Evolutionary conservation across 1,140 invertebrate species (phyloP).

Genomic region (Temnothorax longispinosus): DNA sequence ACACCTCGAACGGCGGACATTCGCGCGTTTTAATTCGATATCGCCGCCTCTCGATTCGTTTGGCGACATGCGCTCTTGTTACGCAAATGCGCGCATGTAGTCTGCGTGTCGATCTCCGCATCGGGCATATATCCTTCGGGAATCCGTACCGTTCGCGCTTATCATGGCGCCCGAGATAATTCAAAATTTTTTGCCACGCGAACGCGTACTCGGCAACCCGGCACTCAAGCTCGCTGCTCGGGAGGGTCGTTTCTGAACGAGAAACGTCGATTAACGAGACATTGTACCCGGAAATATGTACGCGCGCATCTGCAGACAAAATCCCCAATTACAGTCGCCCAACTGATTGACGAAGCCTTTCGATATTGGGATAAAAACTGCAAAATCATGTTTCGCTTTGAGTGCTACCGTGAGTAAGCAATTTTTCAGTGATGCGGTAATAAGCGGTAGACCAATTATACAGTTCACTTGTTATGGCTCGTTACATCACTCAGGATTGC

Average conservation of each 20-base stretch:
- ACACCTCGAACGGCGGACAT: background rate
- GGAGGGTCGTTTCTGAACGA: slow-evolving; percentile 20
- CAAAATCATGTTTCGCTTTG: slow-evolving; percentile 21
- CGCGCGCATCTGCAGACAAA: background rate
- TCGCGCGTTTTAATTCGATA: slow-evolving; percentile 37
- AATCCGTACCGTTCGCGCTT: slow-evolving; percentile 49
- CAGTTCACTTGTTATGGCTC: background rate
- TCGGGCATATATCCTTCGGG: slow-evolving; percentile 46
- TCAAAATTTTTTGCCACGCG: slow-evolving; percentile 66
- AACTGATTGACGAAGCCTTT: background rate
- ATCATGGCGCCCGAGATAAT: slow-evolving; percentile 59
- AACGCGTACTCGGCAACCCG: slow-evolving; percentile 42
- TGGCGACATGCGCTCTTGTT: slow-evolving; percentile 19
- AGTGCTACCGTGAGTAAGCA: background rate
- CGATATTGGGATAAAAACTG: slow-evolving; percentile 21
- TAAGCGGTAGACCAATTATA: background rate
- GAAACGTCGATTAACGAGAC: slow-evolving; percentile 57
- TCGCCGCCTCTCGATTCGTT: slow-evolving; percentile 44
- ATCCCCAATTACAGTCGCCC: slow-evolving; percentile 1
- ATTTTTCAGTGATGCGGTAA: slow-evolving; percentile 7
- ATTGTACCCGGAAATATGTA: slow-evolving; percentile 20
- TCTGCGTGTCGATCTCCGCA: background rate
- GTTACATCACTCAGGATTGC: background rate
- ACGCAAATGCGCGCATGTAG: slow-evolving; percentile 47
- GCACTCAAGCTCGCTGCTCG: slow-evolving; percentile 41